Base-by-base conservation (phyloP, 1,140 invertebrate species). In the Heliconius nattereri region DNA sequence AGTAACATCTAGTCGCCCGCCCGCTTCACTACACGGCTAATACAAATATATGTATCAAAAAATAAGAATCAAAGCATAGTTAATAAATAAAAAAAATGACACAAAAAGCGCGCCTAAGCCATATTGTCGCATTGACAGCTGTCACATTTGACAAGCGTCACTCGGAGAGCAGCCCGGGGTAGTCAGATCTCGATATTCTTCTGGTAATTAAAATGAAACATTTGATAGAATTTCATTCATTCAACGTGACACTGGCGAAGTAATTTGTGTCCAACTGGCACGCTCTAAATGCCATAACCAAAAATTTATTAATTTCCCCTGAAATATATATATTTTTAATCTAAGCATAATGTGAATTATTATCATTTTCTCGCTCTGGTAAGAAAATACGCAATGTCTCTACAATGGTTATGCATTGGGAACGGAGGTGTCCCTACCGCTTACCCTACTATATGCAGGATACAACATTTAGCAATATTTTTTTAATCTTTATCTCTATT, bases 1-100 rank as follows among this genome's bases (percentile, higher is more conserved):
- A 91, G 79, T 89, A 91, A 92, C 88, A 90, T 89, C 87, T 91
- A 89, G 75, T 81, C 85, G 86, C 89, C 87, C 89, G 91, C 86
- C 86, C 91, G 85, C 75, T 84, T 86, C 88, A 86, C 86, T 85
- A 66, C 26, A 19, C 60, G 23, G 23, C 60, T 66, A 11, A 66
- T 66, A 66, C n/a, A 80, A 80, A 83, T 37, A 74, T 71, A 76
- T 40, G 45, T 75, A 66, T 75, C 35, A 71, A 81, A 81, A 77
- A 77, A 76, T 71, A 78, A 78, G 73, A 77, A 72, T 74, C 54
- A 71, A 75, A 80, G 60, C 60, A 29, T 81, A 83, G 52, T 76
- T 79, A 85, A 84, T 84, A 87, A 87, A 85, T 85, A 87, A 66
- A 66, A 60, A 66, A 66, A 66, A 81, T 78, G 54, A 77, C 57